Evolutionary conservation across 30 jellyfish, hydroid and myxozoan genomes (phyloP).

Genomic region (Phacellophora camtschatica): DNA sequence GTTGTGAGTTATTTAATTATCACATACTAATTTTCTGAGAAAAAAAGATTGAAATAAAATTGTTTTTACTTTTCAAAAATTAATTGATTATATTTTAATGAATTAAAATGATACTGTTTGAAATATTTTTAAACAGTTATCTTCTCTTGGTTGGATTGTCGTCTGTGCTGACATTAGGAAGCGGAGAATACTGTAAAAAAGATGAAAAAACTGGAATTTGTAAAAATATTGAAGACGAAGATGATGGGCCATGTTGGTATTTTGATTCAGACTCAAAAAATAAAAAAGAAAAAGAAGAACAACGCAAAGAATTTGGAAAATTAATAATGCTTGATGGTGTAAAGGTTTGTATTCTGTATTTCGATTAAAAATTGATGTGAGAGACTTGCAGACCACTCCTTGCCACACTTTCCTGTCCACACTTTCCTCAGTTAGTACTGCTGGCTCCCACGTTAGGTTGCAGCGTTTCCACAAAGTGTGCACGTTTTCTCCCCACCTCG

Average conservation of each 20-base stretch:
- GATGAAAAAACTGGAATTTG: slow-evolving; percentile 44
- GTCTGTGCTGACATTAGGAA: background rate
- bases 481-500: too few species aligned
- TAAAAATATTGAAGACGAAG: slow-evolving; percentile 20
- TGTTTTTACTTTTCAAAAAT: background rate
- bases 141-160: background rate
- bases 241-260: slow-evolving; percentile 60
- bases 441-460: too few species aligned
- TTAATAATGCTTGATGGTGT: slow-evolving; percentile 29
- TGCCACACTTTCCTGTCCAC: too few species aligned
- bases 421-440: too few species aligned
- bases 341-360: background rate
- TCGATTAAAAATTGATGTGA: too few species aligned
- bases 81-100: too few species aligned
- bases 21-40: too few species aligned
- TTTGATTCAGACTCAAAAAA: background rate
- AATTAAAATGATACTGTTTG: background rate
- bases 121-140: background rate
- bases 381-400: too few species aligned
- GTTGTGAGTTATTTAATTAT: too few species aligned
- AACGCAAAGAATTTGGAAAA: background rate
- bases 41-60: too few species aligned
- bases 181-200: slow-evolving; percentile 25
- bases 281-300: background rate
- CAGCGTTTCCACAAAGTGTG: too few species aligned